Base-by-base conservation (phyloP, 2,797 vertebrate genomes). In the Macropodus opercularis region DNA sequence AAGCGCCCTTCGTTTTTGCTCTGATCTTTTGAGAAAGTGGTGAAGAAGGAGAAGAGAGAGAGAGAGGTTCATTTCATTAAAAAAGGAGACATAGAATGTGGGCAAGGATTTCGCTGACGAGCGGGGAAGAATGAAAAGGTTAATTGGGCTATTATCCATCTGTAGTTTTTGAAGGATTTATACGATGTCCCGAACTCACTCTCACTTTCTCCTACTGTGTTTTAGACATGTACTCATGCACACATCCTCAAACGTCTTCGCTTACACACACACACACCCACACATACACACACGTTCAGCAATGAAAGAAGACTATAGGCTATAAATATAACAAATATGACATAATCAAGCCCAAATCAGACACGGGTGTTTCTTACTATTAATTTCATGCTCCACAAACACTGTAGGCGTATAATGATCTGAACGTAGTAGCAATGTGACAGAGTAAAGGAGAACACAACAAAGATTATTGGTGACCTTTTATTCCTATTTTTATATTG, bases 161-260 rank as follows among this genome's bases (percentile, higher is more conserved):
- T 90, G 89, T 90, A 90, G 87, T 90, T 90, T 92, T 92, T 90
- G 90, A 92, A 87, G 88, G 90, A 92, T 92, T 92, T 92, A 90
- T 91, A 81, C 83, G 86, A 90, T 85, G 84, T 88, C 81, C 69
- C 15, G 66, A 66, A 75, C 75, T 82, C 75, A 61, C 84, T 86
- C 83, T 85, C 82, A 79, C 74, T 85, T 81, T 72, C 75, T 79
- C 77, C 80, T 74, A 51, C 67, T 79, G 57, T 64, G 62, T 94
- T 92, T 93, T 89, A 93, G 90, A 79, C 72, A 48, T 64, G 51
- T 53, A 52, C 79, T 70, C 62, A 31, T 31, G 62, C 65, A 71
- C 47, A 7, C 29, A 10, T n/a, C 19, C 59, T 40, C 77, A 43
- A 48, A 61, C 57, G 38, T 24, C 14, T 56, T 54, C 38, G 35